Base-by-base conservation (phyloP, 1,140 invertebrate genomes). In the Cheumatopsyche charites region DNA sequence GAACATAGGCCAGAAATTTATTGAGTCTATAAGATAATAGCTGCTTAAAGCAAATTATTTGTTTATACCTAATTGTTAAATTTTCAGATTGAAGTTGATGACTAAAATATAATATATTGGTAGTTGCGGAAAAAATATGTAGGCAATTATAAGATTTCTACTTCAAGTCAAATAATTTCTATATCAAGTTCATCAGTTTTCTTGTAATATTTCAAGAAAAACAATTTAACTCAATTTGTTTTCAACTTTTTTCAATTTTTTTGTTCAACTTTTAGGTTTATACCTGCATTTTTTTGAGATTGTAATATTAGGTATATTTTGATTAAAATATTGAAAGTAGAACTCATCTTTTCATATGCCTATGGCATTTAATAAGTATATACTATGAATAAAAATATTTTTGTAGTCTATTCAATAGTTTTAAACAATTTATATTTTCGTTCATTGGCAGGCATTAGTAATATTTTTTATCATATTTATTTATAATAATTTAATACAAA, bases 361-460 rank as follows among this genome's bases (percentile, higher is more conserved):
- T 26, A 58, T 25, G 55, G 55, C 55, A 58, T 25, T 58, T 25
- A 58, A 25, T 25, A n/a, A n/a, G n/a, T n/a, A 21, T 26, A 12
- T 25, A 2, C 21, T 58, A 58, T 52, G 17, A 19, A 58, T 21
- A 58, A 58, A 58, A 58, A 58, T 58, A 58, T 21, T 58, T 58
- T 58, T 21, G 23, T 25, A 25, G 19, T 68, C 66, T 68, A 68
- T 66, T 43, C 25, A 47, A 45, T 41, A 63, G 19, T 43, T 36
- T 65, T 12, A n/a, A 21, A 58, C 21, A 23, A 29, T 29, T 23
- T 52, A 68, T 25, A 52, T 23, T 68, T 58, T 68, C 66, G 66
- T 55, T 66, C 45, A 55, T 68, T 68, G 66, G 66, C 66, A 68
- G 66, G 66, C 66, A 55, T 68, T 68, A 68, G 13, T 68, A 25